These are phyloP conservation scores for Pollenia griseotomentosa DNA, from an alignment of 2,888 invertebrate genomes.

Conservation along the genomic window DNA sequence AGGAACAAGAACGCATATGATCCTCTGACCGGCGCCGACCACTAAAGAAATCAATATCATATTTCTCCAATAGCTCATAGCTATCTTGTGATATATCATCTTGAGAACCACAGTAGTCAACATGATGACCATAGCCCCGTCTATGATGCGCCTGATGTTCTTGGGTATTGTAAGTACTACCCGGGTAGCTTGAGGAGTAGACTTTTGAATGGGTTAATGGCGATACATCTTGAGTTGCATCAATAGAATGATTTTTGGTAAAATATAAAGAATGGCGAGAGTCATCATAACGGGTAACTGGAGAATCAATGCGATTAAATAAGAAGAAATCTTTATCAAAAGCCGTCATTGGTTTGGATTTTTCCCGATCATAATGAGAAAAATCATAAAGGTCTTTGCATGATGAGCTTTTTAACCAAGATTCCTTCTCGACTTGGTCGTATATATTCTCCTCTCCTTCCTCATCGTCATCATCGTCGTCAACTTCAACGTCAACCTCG, in stretches of 20 bases:
- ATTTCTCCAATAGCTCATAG: constrained; percentile 92
- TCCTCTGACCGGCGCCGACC: constrained; percentile 83
- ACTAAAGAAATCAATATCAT: constrained; percentile 84
- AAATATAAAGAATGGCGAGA: constrained; percentile 87
- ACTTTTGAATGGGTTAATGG: constrained; percentile 88
- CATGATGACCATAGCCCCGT: constrained; percentile 86
- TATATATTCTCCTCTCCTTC: constrained; percentile 80
- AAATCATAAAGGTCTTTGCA: constrained; percentile 93
- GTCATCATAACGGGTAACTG: constrained; percentile 90
- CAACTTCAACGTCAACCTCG: constrained; percentile 77
- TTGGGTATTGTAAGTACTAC: constrained; percentile 88
- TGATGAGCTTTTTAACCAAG: constrained; percentile 92
- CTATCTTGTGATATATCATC: constrained; percentile 95
- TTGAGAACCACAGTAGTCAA: constrained; percentile 88
- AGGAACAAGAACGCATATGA: constrained; percentile 88
- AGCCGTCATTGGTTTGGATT: constrained; percentile 84
- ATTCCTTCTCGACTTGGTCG: constrained; percentile 83
- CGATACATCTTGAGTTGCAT: constrained; percentile 88
- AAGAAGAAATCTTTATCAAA: constrained; percentile 84
- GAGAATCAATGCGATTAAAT: constrained; percentile 87
- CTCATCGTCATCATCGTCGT: constrained; percentile 78
- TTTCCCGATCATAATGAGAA: constrained; percentile 87
- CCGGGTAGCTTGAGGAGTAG: constrained; percentile 94
- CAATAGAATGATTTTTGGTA: constrained; percentile 87
- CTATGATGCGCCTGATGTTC: constrained; percentile 79